Evolutionary conservation across 2,888 invertebrate species (phyloP), one percentile per base, ranked within the genome.

Genomic region (Tryphoninae sp.): DNA sequence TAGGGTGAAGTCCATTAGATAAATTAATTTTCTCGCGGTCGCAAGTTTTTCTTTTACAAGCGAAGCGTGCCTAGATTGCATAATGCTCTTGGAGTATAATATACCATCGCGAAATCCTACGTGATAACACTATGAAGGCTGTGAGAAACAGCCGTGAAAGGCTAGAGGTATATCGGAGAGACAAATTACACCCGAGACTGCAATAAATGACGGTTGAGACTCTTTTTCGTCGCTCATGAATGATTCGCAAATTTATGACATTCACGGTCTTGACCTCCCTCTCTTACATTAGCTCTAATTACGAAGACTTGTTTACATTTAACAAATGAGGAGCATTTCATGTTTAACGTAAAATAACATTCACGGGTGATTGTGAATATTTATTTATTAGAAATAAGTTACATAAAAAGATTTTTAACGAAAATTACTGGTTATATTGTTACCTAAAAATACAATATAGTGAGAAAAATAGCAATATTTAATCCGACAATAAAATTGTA

Each of bases 241-340:
- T 71, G 23, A 59, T 42, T 59, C 45, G 42, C 8, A n/a, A 67
- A 53, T 67, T 33, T n/a, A 53, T 67, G 33, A 33, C 8, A 61
- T 13, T 61, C 61, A 1, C 40, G 33, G n/a, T 61, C 22, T 16
- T 3, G 19, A 22, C 2, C n/a, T 16, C 8, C 26, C 23, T 2
- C 26, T 22, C 19, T 42, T 13, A 11, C 13, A 19, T 22, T 42
- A 22, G 3, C 22, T 19, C 1, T 11, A 7, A n/a, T 16, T 45
- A 7, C 22, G 8, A 26, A 61, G 13, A 0, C 11, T 11, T 33
- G 33, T 33, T 33, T 33, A 33, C 4, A 6, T 33, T 33, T 4
- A 33, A 33, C 6, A 4, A 33, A 33, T 33, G 0, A 33, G 6
- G 33, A 33, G 7, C 33, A 33, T 33, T 6, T 33, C 33, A 33